Percentiles rank a stretch among this genome's conserved stretches.
phyloP scores from a whole-genome alignment of 2,797 vertebrate genomes.

The Squalus acanthias region DNA sequence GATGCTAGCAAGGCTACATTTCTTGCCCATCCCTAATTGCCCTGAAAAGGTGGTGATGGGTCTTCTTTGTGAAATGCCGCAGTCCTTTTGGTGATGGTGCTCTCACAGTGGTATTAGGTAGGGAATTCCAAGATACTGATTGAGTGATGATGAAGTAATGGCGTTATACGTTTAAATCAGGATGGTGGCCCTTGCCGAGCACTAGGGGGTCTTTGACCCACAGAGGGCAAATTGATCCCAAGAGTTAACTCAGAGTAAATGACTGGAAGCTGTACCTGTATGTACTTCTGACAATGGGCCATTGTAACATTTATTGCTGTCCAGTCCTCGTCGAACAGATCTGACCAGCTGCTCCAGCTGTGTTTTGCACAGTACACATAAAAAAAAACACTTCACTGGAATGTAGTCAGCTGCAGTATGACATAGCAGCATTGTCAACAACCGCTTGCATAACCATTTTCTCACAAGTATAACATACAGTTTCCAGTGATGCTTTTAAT shows the following conservation, averaged over 20 bases:
- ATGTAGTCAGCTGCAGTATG: conserved; percentile 13
- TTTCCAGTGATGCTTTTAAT: conserved; percentile 27
- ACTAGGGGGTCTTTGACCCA: background rate
- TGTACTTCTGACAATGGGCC: background rate
- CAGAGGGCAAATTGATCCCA: background rate
- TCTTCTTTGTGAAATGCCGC: background rate
- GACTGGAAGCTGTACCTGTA: background rate
- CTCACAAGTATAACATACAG: conserved; percentile 28
- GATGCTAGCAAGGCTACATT: background rate
- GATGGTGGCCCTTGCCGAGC: background rate
- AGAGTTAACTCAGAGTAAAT: background rate
- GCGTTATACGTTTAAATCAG: background rate
- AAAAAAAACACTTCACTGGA: background rate
- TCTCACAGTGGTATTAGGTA: background rate
- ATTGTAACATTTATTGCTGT: background rate
- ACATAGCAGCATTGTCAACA: conserved; percentile 16
- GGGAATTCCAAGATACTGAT: background rate
- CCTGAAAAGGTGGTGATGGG: background rate
- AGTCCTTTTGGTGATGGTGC: background rate
- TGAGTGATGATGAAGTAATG: background rate
- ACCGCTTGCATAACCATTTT: conserved; percentile 9
- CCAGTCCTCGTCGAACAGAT: background rate
- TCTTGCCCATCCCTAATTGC: background rate
- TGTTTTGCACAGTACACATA: background rate
- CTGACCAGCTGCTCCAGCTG: conserved; percentile 18